Conservation (phyloP, 2,888 invertebrate genomes). For the Lycophotia porphyrea region DNA sequence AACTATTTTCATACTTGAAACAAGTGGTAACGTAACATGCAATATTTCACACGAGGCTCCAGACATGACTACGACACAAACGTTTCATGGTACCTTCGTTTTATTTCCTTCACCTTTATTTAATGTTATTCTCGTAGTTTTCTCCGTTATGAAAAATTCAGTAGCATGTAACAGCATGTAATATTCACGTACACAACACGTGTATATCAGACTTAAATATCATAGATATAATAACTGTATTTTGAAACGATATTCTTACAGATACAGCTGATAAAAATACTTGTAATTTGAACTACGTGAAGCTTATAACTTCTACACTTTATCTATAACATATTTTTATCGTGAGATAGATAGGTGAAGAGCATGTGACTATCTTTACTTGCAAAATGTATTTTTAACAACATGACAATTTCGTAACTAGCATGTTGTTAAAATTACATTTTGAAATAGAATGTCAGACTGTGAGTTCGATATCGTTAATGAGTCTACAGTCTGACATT, state of each 20-base stretch:
- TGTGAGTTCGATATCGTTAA: not conserved
- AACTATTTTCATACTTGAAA: conserved; percentile 2
- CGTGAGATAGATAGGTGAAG: not conserved
- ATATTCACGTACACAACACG: conserved; percentile 43
- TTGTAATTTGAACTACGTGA: conserved; percentile 18
- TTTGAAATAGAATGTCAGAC: no score
- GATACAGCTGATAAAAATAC: conserved; percentile 32
- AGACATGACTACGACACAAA: conserved; percentile 4
- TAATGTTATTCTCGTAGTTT: conserved; percentile 21
- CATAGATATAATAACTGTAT: conserved; percentile 28
- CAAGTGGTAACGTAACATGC: not conserved
- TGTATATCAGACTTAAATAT: conserved; percentile 31
- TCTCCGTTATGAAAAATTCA: conserved; percentile 43
- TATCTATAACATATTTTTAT: conserved; percentile 21
- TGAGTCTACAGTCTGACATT: not conserved
- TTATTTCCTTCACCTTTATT: conserved; percentile 51
- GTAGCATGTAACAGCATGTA: conserved; percentile 38
- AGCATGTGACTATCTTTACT: conserved; percentile 5
- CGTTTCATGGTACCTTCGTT: conserved; percentile 8
- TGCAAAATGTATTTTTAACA: not conserved
- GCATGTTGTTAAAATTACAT: no score
- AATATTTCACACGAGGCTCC: not conserved
- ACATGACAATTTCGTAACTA: not conserved
- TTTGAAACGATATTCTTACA: conserved; percentile 29
- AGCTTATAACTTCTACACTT: not conserved